These are phyloP conservation scores for Cromileptes altivelis DNA, from an alignment of 2,113 vertebrate genomes.

Conservation along the genomic window DNA sequence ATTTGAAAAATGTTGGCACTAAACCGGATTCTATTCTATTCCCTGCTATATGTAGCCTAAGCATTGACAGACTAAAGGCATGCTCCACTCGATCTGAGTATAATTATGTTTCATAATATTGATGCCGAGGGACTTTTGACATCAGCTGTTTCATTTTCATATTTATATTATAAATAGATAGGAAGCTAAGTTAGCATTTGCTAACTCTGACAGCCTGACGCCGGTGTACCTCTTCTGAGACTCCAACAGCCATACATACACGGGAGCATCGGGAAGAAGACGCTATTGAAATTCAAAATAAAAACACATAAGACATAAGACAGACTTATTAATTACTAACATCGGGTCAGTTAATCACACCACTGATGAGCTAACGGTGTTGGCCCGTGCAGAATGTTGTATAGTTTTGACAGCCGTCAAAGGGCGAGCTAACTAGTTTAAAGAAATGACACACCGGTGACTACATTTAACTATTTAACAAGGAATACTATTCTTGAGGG, in stretches of 20 bases:
- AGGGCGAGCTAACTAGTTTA: not conserved
- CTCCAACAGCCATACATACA: not conserved
- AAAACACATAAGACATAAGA: not conserved
- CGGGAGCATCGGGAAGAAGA: too few relatives aligned
- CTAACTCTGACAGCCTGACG: not conserved
- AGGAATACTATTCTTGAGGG: rapidly evolving
- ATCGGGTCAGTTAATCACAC: not conserved
- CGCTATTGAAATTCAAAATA: not conserved
- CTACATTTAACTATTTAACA: not conserved
- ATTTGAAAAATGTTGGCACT: too few relatives aligned
- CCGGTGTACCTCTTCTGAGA: not conserved
- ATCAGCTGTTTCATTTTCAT: not conserved
- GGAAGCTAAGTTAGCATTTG: not conserved
- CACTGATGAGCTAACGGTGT: not conserved
- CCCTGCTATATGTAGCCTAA: too few relatives aligned
- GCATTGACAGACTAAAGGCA: not conserved
- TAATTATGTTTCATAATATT: too few relatives aligned
- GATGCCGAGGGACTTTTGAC: not conserved
- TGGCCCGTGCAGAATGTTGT: not conserved
- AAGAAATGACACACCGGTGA: not conserved
- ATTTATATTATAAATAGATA: too few relatives aligned
- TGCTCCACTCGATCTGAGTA: too few relatives aligned
- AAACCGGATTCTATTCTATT: too few relatives aligned
- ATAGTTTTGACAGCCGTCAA: slow-evolving; percentile 2
- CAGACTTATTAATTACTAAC: not conserved